A percentile compares a stretch with the other conserved stretches of the same genome.
Evolutionary conservation across 2,888 invertebrate genomes (phyloP).

Genomic region (Myopa tessellatipennis): DNA sequence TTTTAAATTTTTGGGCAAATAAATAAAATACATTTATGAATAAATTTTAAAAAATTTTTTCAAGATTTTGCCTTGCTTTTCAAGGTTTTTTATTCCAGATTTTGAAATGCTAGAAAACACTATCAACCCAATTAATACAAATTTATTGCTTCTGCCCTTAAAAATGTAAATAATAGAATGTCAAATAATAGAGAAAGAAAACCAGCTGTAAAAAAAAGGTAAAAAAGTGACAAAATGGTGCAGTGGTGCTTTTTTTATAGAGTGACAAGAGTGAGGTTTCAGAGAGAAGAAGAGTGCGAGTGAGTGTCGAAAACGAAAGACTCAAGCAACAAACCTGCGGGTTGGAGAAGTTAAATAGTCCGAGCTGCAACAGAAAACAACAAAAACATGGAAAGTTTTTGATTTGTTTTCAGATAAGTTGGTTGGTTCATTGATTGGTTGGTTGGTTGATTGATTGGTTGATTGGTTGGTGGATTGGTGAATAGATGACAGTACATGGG

Average conservation of each 20-base stretch:
- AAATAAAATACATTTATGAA: no score
- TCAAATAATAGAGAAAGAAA: no score
- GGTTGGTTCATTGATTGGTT: conserved; percentile 39
- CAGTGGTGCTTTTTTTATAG: background rate
- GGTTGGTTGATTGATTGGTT: conserved; percentile 24
- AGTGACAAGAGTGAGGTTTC: no score
- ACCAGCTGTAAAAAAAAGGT: background rate
- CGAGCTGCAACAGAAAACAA: conserved; percentile 57
- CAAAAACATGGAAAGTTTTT: conserved; percentile 28
- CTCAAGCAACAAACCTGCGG: conserved; percentile 67
- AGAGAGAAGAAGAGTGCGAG: background rate
- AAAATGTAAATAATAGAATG: no score
- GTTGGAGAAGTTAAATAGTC: conserved; percentile 65
- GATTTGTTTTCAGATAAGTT: conserved; percentile 22
- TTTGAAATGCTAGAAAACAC: no score
- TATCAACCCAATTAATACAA: no score
- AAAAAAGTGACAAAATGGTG: background rate
- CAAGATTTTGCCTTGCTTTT: no score
- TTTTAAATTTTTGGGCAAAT: no score
- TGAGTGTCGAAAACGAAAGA: conserved; percentile 59
- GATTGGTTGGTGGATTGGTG: conserved; percentile 13
- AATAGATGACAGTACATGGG: conserved; percentile 1
- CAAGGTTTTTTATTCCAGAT: no score
- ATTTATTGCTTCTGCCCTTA: no score
- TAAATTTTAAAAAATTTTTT: no score